Base-by-base conservation (phyloP, 2,888 invertebrate species). In the Trachelus iudaicus region DNA sequence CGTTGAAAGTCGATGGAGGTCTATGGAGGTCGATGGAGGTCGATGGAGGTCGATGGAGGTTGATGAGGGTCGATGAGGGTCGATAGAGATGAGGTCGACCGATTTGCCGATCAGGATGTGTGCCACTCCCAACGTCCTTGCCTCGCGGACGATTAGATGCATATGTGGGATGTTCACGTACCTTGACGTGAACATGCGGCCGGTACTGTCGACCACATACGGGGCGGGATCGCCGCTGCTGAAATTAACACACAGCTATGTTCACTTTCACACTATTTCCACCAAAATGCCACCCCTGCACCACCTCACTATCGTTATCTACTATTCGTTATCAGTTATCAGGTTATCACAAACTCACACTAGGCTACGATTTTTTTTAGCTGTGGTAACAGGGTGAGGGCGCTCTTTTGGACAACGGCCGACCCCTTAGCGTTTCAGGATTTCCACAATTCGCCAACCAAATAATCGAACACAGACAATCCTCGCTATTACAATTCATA, bases 161-260 rank as follows among this genome's bases (percentile, higher is more conserved):
- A 81, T 77, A 82, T 80, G 82, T 83, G 86, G 87, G 85, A 85
- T 88, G 88, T 87, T 86, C 89, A 93, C 93, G 90, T 93, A 93
- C 93, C 93, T 93, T 92, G 93, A 93, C 89, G 92, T 92, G 92
- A 91, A 92, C 89, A 93, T 90, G 89, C 92, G 91, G 91, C 91
- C 91, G 89, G 91, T 92, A 91, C 90, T 90, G 91, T 92, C 92
- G 91, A 92, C 91, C 91, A 92, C 91, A 91, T 92, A 90, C 91
- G 92, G 91, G 89, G 91, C 92, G 88, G 90, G 89, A 85, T 91
- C 92, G 90, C 92, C 92, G 90, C 92, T 86, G 86, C 86, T 84
- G 86, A 86, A 87, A 87, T 87, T 87, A 87, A 87, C 86, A 85
- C 85, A 86, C 85, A 83, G 83, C 85, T 83, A 84, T 87, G 85